Evolutionary conservation across 37 sponge, comb jelly and placozoan species (phyloP).

Genomic region (Theonella swinhoei): DNA sequence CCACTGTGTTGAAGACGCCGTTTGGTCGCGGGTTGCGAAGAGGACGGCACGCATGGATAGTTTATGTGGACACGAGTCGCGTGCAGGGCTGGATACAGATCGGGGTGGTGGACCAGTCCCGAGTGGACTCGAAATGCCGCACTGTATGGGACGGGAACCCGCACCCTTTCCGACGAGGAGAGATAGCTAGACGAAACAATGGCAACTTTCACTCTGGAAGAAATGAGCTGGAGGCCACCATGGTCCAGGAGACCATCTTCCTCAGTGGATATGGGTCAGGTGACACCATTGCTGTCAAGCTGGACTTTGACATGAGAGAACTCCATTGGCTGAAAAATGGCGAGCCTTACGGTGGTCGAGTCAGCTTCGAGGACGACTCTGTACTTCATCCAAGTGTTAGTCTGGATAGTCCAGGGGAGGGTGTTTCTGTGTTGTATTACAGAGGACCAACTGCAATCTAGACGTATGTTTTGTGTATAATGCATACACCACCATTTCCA

Average conservation of each 20-base stretch:
- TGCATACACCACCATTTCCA: too few relatives aligned
- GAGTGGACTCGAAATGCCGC: conserved; percentile 52
- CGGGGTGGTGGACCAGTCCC: conserved; percentile 76
- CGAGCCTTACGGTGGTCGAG: conserved; percentile 65
- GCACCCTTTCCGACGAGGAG: conserved; percentile 86
- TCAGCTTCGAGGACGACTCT: conserved; percentile 20
- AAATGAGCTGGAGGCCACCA: conserved; percentile 55
- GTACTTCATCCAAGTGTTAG: conserved; percentile 80
- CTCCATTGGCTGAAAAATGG: conserved; percentile 89
- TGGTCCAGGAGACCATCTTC: conserved; percentile 64
- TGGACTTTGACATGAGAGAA: conserved; percentile 72
- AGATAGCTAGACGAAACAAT: conserved; percentile 84
- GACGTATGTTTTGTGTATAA: too few relatives aligned
- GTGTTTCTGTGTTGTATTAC: conserved; percentile 74
- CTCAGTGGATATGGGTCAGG: conserved; percentile 78
- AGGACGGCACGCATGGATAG: conserved; percentile 83
- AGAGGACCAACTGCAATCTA: conserved; percentile 55
- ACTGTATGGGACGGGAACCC: conserved; percentile 91
- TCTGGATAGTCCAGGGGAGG: conserved; percentile 89
- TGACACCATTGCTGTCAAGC: conserved; percentile 74
- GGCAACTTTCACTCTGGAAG: conserved; percentile 86
- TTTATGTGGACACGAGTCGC: conserved; percentile 80
- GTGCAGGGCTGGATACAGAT: conserved; percentile 94
- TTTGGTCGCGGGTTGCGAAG: conserved; percentile 54
- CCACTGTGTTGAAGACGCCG: conserved; percentile 79